These are phyloP conservation scores for Amiota mariae DNA, from an alignment of 2,888 invertebrate genomes.

Conservation along the genomic window DNA sequence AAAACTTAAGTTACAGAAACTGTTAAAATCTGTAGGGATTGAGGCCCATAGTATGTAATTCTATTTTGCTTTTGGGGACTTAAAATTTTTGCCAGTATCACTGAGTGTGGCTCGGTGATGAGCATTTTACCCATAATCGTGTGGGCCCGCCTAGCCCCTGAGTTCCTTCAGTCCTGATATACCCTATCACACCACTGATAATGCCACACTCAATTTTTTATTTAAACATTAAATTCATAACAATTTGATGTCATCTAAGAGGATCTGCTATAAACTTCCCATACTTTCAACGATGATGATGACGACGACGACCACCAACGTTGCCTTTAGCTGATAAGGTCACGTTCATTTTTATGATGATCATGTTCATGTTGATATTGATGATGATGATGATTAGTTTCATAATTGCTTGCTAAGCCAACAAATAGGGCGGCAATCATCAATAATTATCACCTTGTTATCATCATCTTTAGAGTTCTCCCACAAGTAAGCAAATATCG, in stretches of 20 bases:
- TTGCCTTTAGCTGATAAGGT: conserved; percentile 3
- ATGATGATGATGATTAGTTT: conserved; percentile 43
- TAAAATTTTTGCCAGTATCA: no score
- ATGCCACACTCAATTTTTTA: no score
- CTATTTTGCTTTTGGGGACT: no score
- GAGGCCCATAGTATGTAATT: no score
- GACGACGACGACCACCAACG: conserved; percentile 11
- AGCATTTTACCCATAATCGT: no score
- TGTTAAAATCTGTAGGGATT: neutral
- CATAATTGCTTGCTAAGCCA: conserved; percentile 61
- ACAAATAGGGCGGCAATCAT: conserved; percentile 52
- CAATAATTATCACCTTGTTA: conserved; percentile 66
- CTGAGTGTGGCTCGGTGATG: no score
- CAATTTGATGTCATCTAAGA: no score
- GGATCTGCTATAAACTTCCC: no score
- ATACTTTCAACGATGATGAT: neutral
- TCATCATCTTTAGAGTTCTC: conserved; percentile 48
- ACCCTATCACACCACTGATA: no score
- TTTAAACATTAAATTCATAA: no score
- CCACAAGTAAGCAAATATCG: conserved; percentile 11
- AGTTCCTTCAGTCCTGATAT: no score
- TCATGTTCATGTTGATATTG: neutral
- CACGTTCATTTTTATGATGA: neutral
- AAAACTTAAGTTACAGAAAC: conserved; percentile 8
- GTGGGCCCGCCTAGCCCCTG: no score